These are phyloP conservation scores for Chroicocephalus ridibundus DNA, from an alignment of 2,113 vertebrate species.

Conservation along the genomic window DNA sequence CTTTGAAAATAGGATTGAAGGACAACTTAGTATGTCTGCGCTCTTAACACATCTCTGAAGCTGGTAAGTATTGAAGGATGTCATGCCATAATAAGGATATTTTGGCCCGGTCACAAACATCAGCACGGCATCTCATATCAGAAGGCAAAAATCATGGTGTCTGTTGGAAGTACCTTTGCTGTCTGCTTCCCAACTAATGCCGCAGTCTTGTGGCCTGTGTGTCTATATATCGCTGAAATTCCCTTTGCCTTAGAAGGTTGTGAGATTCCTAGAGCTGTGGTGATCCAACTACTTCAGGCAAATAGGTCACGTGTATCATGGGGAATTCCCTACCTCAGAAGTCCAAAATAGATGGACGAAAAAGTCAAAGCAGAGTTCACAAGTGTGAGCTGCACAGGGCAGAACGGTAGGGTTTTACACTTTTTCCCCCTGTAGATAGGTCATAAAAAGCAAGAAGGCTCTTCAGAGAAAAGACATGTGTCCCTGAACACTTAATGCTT, in stretches of 20 bases:
- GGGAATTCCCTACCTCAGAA: not conserved
- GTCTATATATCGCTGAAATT: not conserved
- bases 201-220: not conserved
- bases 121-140: not conserved
- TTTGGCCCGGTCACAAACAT: not conserved
- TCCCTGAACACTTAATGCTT: rapidly evolving
- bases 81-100: not conserved
- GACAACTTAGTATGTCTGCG: not conserved
- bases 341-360: not conserved
- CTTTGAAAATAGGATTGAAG: slow-evolving; percentile 11
- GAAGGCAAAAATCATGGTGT: rapidly evolving
- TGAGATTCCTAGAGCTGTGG: not conserved
- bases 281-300: not conserved
- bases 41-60: not conserved
- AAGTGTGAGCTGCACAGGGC: not conserved
- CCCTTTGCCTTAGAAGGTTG: not conserved
- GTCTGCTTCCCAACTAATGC: rapidly evolving
- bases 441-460: not conserved
- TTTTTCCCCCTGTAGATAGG: rapidly evolving
- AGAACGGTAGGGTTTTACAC: not conserved
- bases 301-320: not conserved
- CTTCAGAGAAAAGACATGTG: not conserved
- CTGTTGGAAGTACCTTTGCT: not conserved
- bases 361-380: not conserved
- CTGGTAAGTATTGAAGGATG: slow-evolving; percentile 7